These are phyloP conservation scores for Phengaris arion DNA, from an alignment of 2,888 invertebrate genomes.

Conservation along the genomic window DNA sequence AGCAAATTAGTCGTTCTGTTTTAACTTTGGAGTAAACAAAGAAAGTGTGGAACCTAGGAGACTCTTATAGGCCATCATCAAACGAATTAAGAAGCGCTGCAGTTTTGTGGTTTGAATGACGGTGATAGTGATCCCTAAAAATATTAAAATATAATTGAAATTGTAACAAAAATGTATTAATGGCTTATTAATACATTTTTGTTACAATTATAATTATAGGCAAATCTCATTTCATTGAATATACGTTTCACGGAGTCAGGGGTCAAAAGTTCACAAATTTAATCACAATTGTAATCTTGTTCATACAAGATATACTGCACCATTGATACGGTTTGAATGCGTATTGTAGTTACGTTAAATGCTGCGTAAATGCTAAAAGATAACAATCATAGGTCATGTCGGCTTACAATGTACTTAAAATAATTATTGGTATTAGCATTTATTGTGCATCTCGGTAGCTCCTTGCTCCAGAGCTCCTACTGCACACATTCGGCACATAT, in stretches of 20 bases:
- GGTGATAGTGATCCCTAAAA: too few species aligned
- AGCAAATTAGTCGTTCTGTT: too few species aligned
- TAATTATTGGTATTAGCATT: conserved; percentile 5
- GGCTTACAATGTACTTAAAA: conserved; percentile 11
- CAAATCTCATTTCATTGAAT: neutral
- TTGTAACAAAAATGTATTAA: neutral
- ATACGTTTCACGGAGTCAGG: conserved; percentile 10
- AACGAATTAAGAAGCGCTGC: too few species aligned
- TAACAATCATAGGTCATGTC: conserved; percentile 28
- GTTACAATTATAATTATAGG: too few species aligned
- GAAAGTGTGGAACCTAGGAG: too few species aligned
- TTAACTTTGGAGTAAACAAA: too few species aligned
- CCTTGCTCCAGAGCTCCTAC: neutral
- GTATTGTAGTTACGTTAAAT: conserved; percentile 35
- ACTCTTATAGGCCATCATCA: too few species aligned
- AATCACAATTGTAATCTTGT: conserved; percentile 60
- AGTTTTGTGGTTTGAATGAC: too few species aligned
- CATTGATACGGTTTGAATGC: conserved; percentile 48
- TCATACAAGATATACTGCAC: conserved; percentile 50
- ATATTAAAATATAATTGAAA: neutral
- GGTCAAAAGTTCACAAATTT: conserved; percentile 51
- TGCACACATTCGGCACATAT: neutral
- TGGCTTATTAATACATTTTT: too few species aligned
- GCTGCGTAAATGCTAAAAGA: conserved; percentile 26
- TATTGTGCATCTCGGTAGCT: neutral